Evolutionary conservation across 2,888 invertebrate species (phyloP), one percentile per base, ranked within the genome.

Genomic region (Ectemnius cavifrons): DNA sequence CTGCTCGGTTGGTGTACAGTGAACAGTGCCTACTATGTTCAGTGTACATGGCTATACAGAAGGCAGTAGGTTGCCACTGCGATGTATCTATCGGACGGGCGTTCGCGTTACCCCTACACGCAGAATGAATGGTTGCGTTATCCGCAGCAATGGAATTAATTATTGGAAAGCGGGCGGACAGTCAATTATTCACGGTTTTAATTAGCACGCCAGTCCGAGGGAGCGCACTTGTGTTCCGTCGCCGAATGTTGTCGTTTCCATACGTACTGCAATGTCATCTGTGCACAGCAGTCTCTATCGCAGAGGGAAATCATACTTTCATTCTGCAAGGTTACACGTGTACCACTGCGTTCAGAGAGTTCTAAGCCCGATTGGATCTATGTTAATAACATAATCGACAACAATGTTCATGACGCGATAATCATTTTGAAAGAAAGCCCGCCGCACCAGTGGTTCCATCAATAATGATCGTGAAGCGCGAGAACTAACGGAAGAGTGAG

Each of bases 121-220:
- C 63, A 57, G 77, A 79, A 84, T 73, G 78, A 81, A 78, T 80
- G 80, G 80, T 67, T 76, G 83, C 79, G 78, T 85, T 85, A 84
- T 79, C 80, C 74, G 68, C 63, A 63, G 65, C 76, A 83, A 82
- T 82, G 78, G 85, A 84, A 85, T 85, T 84, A 85, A 87, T 87
- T 84, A 85, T 83, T 79, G 81, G 82, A 78, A 80, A 85, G 77
- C 79, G 37, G 37, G 69, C 71, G 73, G 73, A 59, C 76, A 72
- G 81, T 81, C 79, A 84, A 87, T 85, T 87, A 87, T 87, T 85
- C 78, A 77, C 74, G 77, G 67, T 81, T 86, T 83, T 85, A 85
- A 87, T 87, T 83, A 83, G 78, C 81, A 63, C 79, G 49, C 52
- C 63, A 28, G 52, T 46, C 47, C 61, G 63, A 64, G 63, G 65